Conservation (phyloP, 2,888 invertebrate species). For the Heliothis peltigera region DNA sequence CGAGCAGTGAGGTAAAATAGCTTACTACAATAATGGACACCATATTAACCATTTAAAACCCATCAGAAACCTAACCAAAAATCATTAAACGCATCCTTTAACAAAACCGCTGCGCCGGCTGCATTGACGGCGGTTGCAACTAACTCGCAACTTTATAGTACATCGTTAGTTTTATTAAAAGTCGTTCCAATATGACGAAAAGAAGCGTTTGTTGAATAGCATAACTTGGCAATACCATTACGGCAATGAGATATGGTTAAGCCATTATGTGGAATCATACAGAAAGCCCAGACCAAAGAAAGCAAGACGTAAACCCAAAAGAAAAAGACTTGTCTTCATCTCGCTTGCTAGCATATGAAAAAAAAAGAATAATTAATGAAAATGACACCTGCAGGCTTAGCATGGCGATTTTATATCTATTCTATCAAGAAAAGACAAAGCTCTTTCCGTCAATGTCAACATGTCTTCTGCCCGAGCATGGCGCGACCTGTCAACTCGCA, state of each 20-base stretch:
- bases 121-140: constrained; percentile 48
- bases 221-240: constrained; percentile 40
- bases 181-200: constrained; percentile 45
- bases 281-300: constrained; percentile 16
- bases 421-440: too few relatives aligned
- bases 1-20: too few relatives aligned
- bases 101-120: constrained; percentile 40
- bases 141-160: constrained; percentile 41
- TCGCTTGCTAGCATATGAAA: background rate
- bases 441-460: too few relatives aligned
- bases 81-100: constrained; percentile 47
- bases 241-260: constrained; percentile 39
- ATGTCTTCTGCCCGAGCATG: too few relatives aligned
- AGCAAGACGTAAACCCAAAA: too few relatives aligned
- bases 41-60: background rate
- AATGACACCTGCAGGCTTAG: too few relatives aligned
- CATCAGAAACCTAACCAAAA: constrained; percentile 25
- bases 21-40: too few relatives aligned
- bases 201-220: constrained; percentile 62
- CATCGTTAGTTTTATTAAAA: constrained; percentile 57
- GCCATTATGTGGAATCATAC: background rate
- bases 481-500: too few relatives aligned
- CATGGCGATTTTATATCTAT: too few relatives aligned
- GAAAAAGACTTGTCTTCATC: background rate
- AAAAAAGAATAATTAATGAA: background rate